A percentile compares a stretch with the other conserved stretches of the same genome.
Evolutionary conservation across 2,113 vertebrate species (phyloP).

Genomic region (Phyllostomus discolor): DNA sequence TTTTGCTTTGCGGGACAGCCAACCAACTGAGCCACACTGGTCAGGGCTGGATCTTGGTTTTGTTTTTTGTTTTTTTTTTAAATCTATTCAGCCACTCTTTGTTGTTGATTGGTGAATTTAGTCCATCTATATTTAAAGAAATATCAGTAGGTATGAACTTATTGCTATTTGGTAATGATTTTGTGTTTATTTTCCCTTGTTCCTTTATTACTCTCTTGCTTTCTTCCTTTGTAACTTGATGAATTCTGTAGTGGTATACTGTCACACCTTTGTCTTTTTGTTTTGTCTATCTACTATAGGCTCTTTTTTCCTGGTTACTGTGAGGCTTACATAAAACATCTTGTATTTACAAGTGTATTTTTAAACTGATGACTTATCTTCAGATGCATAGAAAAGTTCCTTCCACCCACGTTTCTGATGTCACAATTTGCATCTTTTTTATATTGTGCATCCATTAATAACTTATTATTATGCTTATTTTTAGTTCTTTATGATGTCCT

Average conservation of each 20-base stretch:
- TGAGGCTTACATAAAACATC: not conserved
- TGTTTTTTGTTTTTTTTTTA: too few species aligned
- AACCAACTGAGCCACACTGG: too few species aligned
- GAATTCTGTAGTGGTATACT: not conserved
- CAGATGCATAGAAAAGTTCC: not conserved
- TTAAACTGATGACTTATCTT: not conserved
- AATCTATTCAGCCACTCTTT: not conserved
- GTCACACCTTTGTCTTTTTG: not conserved
- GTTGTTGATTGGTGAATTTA: not conserved
- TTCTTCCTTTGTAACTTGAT: not conserved
- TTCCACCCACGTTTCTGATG: not conserved
- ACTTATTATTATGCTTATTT: not conserved
- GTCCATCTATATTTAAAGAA: not conserved
- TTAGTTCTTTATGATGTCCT: not conserved
- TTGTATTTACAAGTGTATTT: not conserved
- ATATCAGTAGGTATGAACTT: not conserved
- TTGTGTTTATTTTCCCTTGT: not conserved
- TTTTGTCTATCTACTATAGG: not conserved
- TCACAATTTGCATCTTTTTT: not conserved
- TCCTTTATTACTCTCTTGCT: not conserved
- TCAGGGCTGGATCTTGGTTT: too few species aligned
- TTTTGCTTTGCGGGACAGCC: too few species aligned
- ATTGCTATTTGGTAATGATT: not conserved
- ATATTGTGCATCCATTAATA: not conserved
- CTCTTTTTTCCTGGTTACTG: not conserved